phyloP scores from a whole-genome alignment of 1,140 invertebrate genomes.

The Venturia canescens region DNA sequence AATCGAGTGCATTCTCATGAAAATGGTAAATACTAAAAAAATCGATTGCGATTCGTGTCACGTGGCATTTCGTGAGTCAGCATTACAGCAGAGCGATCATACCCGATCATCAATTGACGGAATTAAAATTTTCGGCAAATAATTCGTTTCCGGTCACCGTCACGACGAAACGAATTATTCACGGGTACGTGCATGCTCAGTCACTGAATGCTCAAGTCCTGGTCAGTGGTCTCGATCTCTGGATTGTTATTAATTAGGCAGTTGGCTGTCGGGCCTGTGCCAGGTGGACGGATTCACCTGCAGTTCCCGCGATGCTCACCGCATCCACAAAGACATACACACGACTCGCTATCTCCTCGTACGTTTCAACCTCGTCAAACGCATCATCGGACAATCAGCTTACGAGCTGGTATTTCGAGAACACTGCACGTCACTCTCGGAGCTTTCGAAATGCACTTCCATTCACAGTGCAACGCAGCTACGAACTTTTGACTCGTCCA shows the following conservation, averaged over 20 bases:
- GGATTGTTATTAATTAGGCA: conserved; percentile 72
- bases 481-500: no score
- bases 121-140: neutral
- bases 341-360: neutral
- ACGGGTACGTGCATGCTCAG: neutral
- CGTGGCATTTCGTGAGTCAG: neutral
- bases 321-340: conserved; percentile 32
- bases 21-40: neutral
- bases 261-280: conserved; percentile 61
- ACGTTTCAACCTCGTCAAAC: neutral
- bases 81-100: no score
- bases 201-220: conserved; percentile 41
- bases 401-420: conserved; percentile 5
- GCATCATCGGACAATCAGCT: neutral
- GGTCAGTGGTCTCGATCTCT: conserved; percentile 50
- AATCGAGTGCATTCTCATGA: neutral
- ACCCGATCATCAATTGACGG: no score
- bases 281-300: conserved; percentile 71
- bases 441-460: neutral
- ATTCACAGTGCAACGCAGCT: no score
- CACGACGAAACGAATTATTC: neutral
- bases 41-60: neutral
- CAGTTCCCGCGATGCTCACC: conserved; percentile 52
- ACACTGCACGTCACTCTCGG: conserved; percentile 24
- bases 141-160: neutral